Percentiles rank a stretch among this genome's conserved stretches.
phyloP scores from a whole-genome alignment of 2,113 vertebrate genomes.

The Falco punctatus region DNA sequence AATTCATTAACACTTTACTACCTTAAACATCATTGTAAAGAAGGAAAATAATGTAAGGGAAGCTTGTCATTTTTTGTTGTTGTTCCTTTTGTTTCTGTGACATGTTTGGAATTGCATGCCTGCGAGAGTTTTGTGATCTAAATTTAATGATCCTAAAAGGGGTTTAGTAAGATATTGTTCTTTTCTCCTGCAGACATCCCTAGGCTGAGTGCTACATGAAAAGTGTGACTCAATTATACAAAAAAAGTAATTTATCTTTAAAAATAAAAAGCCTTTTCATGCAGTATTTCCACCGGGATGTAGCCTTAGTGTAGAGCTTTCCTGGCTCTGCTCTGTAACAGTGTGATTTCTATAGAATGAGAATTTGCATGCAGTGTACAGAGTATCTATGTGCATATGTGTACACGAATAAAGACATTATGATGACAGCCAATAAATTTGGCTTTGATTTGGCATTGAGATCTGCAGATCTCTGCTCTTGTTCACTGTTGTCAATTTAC shows the following conservation, averaged over 20 bases:
- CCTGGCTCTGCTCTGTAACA: constrained; percentile 68
- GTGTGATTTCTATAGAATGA: constrained; percentile 68
- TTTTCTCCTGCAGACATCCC: constrained; percentile 67
- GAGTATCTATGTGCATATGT: background rate
- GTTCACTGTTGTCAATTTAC: background rate
- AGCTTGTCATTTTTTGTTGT: constrained; percentile 75
- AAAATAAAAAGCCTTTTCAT: constrained; percentile 72
- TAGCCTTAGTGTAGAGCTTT: constrained; percentile 62
- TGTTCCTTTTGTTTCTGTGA: constrained; percentile 74
- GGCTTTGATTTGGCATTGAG: background rate
- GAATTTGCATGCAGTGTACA: constrained; percentile 23
- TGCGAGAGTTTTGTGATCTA: constrained; percentile 77
- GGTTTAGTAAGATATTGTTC: constrained; percentile 79
- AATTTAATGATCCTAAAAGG: constrained; percentile 82
- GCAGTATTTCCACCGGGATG: constrained; percentile 62
- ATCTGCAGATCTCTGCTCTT: background rate
- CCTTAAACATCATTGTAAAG: constrained; percentile 74
- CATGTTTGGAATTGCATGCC: constrained; percentile 74
- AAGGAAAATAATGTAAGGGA: constrained; percentile 70
- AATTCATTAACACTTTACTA: constrained; percentile 82
- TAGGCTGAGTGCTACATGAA: constrained; percentile 66
- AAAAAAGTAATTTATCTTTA: constrained; percentile 73
- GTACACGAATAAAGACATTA: background rate
- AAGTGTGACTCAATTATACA: constrained; percentile 76
- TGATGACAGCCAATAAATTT: background rate